Evolutionary conservation across 2,888 invertebrate genomes (phyloP), one percentile per base, ranked within the genome.

Genomic region (Sericinus montela): DNA sequence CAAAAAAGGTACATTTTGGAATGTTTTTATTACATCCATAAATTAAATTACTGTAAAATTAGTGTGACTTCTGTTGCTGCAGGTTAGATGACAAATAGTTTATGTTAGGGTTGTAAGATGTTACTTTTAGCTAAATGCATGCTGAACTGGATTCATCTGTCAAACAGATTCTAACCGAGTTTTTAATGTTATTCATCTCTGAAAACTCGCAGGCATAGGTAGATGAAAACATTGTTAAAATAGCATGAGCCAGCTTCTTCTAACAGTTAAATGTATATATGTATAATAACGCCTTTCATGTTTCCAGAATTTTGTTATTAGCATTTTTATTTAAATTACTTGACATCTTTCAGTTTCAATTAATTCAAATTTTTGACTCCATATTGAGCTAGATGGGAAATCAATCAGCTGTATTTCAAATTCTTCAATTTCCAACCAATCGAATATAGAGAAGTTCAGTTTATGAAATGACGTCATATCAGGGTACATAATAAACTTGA

Each of bases 321-420:
- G 25, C 25, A 25, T 25, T 25, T 25, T 25, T 25, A 25, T 4
- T 28, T 28, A 6, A 4, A 28, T 28, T 28, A 4, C 0, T 28
- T 28, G 28, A 9, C 3, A 28, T 28, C 8, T 28, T 28, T 28
- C 0, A 9, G 28, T 28, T 28, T 28, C 25, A 25, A 25, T 25
- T 0, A 28, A 28, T 28, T 28, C 9, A 28, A 28, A 9, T 28
- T 28, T 28, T 8, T 54, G 44, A 39, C 51, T 52, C 52, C 51
- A 57, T 46, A 55, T 53, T 51, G 48, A 53, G 50, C 53, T 56
- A 52, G 46, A 56, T 48, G 54, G 50, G 51, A 56, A 55, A 55
- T 56, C 56, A 54, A 58, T 56, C 44, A 54, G 50, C 50, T 58
- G 56, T 51, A 58, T 55, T 58, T 58, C 45, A 56, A 54, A 52